Percentiles rank a stretch among this genome's conserved stretches.
Conservation (phyloP, 2,113 vertebrate species). For the Xiphorhynchus elegans region DNA sequence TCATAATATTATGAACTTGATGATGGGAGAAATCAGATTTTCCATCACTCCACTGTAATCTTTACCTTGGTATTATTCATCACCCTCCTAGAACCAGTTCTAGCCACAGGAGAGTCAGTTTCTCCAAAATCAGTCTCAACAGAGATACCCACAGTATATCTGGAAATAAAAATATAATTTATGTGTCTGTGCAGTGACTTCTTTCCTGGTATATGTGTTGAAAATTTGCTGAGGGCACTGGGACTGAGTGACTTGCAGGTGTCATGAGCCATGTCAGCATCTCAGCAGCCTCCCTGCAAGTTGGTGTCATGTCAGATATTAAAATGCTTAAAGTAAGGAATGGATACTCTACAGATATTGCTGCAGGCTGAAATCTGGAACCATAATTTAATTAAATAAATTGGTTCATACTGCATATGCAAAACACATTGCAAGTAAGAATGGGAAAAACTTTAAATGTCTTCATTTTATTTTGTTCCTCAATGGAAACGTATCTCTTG, state of each 20-base stretch:
- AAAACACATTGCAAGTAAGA: background rate
- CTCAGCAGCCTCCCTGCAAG: background rate
- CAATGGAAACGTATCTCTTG: background rate
- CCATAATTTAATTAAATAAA: background rate
- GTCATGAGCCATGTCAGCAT: background rate
- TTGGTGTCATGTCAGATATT: background rate
- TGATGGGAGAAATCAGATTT: conserved; percentile 51
- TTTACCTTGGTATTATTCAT: conserved; percentile 43
- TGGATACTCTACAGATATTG: background rate
- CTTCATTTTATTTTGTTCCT: background rate
- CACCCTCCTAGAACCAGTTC: background rate
- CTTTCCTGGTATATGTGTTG: background rate
- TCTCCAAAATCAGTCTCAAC: background rate
- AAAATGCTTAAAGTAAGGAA: background rate
- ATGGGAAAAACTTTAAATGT: background rate
- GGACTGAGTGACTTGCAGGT: background rate
- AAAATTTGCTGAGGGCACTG: background rate
- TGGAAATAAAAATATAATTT: background rate
- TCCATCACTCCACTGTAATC: conserved; percentile 29
- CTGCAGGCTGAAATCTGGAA: background rate
- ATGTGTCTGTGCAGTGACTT: background rate
- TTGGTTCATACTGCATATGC: background rate
- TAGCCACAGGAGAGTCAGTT: conserved; percentile 24
- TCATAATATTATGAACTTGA: background rate
- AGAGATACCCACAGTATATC: background rate